Evolutionary conservation across 2,888 invertebrate species (phyloP).

Genomic region (Athetis lepigone): DNA sequence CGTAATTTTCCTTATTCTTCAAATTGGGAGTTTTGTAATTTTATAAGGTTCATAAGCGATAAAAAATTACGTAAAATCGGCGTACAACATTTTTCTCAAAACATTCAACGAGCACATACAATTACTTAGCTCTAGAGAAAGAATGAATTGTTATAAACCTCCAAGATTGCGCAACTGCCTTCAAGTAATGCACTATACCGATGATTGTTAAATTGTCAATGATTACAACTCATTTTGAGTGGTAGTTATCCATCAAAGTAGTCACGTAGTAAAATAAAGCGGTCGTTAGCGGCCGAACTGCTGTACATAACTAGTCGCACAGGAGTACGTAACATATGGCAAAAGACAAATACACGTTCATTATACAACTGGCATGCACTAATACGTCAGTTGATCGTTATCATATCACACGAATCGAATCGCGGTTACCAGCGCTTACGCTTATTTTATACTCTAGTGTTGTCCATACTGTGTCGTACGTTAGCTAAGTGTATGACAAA

Average conservation of each 20-base stretch:
- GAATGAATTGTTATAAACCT: conserved; percentile 41
- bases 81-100: conserved; percentile 29
- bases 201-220: conserved; percentile 55
- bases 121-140: conserved; percentile 47
- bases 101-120: conserved; percentile 34
- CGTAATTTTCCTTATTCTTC: conserved; percentile 46
- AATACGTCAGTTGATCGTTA: conserved; percentile 64
- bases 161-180: conserved; percentile 38
- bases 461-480: background rate
- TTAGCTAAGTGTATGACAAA: background rate
- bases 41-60: conserved; percentile 34
- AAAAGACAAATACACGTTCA: conserved; percentile 57
- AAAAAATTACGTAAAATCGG: conserved; percentile 52
- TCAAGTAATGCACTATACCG: conserved; percentile 39
- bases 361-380: conserved; percentile 70
- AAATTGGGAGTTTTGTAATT: conserved; percentile 43
- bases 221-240: conserved; percentile 50
- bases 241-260: conserved; percentile 40
- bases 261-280: conserved; percentile 40
- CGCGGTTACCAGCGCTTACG: conserved; percentile 42
- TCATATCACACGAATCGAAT: conserved; percentile 64
- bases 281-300: conserved; percentile 23
- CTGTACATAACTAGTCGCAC: conserved; percentile 52
- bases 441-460: background rate
- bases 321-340: conserved; percentile 44